Base-by-base conservation (phyloP, 2,888 invertebrate species). In the Aphodius sticticus region DNA sequence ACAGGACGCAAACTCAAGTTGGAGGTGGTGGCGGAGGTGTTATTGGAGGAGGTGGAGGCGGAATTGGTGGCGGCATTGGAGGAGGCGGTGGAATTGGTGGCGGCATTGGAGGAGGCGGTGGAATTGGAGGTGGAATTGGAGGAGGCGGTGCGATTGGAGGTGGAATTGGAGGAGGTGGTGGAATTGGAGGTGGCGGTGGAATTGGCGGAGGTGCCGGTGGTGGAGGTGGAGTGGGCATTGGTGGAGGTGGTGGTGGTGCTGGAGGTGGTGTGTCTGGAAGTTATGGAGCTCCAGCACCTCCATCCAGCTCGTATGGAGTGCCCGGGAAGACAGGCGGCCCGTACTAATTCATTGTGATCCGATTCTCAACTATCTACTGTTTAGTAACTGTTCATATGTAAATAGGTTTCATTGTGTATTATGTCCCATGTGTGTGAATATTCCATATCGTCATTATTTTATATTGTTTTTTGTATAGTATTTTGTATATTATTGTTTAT, bases 1-100 rank as follows among this genome's bases (percentile, higher is more conserved):
- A 95, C 92, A 94, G 94, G 91, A 93, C 94, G 81, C 94, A 94
- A 90, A 91, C 90, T 86, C 91, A 91, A 83, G 88, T 89, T n/a
- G 88, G 83, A 84, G 89, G 87, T 77, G 87, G 86, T 70, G 92
- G 91, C 76, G 87, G 87, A 87, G 86, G 87, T n/a, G 81, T 83
- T 77, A 77, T 81, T 77, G 82, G 82, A 12, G 82, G 82, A 36
- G 76, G 77, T 14, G 80, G 78, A 9, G 83, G 89, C 70, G 86
- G 88, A 86, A 88, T 85, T 6, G 85, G 82, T 35, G 79, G 80
- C 74, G 80, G 81, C n/a, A 83, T 82, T 37, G 84, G 84, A 76
- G 84, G 85, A n/a, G 72, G 77, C 69, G 71, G 79, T 16, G 82
- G 81, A 26, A 71, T 83, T 70, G 88, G 89, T n/a, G 89, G 83